phyloP scores from a whole-genome alignment of 2,797 vertebrate genomes.

The Alauda arvensis region DNA sequence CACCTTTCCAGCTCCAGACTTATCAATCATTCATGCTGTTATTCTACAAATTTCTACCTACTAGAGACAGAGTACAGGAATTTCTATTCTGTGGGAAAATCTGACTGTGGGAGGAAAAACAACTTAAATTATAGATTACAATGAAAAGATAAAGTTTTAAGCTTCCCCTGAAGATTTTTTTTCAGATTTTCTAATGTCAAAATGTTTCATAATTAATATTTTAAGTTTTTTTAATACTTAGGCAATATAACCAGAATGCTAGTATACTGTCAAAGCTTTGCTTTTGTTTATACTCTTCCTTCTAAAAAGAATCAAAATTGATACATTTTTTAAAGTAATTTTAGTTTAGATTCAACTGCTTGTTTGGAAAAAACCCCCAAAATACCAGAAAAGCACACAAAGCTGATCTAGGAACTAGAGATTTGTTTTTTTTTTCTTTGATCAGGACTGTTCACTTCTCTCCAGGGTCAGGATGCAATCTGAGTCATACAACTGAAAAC shows the following conservation, averaged over 20 bases:
- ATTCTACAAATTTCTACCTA: slow-evolving; percentile 14
- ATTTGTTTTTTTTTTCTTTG: not conserved
- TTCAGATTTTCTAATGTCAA: not conserved
- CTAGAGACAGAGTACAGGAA: not conserved
- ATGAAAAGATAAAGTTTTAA: slow-evolving; percentile 22
- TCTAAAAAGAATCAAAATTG: not conserved
- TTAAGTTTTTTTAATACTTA: not conserved
- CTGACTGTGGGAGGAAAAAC: slow-evolving; percentile 9
- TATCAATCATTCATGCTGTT: slow-evolving; percentile 40
- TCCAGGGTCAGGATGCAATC: not conserved
- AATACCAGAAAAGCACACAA: not conserved
- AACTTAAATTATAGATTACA: slow-evolving; percentile 41
- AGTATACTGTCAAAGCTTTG: not conserved
- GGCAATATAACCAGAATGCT: not conserved
- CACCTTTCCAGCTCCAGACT: not conserved
- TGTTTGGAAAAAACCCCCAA: not conserved
- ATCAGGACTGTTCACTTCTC: not conserved
- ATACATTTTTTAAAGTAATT: not conserved
- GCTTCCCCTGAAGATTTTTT: not conserved
- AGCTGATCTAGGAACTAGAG: not conserved
- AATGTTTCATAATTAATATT: not conserved
- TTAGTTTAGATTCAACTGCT: not conserved
- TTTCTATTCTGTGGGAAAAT: slow-evolving; percentile 4
- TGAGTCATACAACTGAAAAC: not conserved
- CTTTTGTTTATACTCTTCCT: not conserved